These are phyloP conservation scores for Ecliptopera silaceata DNA, from an alignment of 2,888 invertebrate species.

Conservation along the genomic window DNA sequence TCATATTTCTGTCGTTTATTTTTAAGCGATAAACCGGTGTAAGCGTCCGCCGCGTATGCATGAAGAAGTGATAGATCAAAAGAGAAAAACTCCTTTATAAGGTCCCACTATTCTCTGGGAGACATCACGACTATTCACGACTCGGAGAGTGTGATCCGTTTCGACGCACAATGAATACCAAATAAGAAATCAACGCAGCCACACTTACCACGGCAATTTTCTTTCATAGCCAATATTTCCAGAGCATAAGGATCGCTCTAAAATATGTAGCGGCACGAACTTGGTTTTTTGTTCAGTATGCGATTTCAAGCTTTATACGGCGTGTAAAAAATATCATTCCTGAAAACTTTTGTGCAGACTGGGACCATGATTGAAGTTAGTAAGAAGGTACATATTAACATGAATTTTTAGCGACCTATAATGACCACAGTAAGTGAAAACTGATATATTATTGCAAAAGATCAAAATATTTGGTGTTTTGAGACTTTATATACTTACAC, in stretches of 20 bases:
- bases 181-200: constrained; percentile 78
- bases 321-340: constrained; percentile 34
- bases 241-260: constrained; percentile 57
- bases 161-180: constrained; percentile 76
- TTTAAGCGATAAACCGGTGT: constrained; percentile 34
- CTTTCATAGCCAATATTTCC: constrained; percentile 73
- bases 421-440: no score
- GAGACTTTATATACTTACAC: no score
- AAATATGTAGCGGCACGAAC: constrained; percentile 69
- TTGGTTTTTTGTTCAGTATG: constrained; percentile 76
- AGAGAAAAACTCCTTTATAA: constrained; percentile 37
- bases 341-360: background rate
- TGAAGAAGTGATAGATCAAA: constrained; percentile 37
- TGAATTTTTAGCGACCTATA: no score
- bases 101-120: constrained; percentile 39
- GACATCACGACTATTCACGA: constrained; percentile 52
- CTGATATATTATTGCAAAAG: no score
- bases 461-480: no score
- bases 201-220: constrained; percentile 73
- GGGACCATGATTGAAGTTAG: no score
- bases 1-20: constrained; percentile 37
- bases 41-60: constrained; percentile 26
- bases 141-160: constrained; percentile 64
- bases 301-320: constrained; percentile 71
- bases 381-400: no score